Conservation (phyloP, 2,113 vertebrate genomes). For the Dipodomys stephensi region DNA sequence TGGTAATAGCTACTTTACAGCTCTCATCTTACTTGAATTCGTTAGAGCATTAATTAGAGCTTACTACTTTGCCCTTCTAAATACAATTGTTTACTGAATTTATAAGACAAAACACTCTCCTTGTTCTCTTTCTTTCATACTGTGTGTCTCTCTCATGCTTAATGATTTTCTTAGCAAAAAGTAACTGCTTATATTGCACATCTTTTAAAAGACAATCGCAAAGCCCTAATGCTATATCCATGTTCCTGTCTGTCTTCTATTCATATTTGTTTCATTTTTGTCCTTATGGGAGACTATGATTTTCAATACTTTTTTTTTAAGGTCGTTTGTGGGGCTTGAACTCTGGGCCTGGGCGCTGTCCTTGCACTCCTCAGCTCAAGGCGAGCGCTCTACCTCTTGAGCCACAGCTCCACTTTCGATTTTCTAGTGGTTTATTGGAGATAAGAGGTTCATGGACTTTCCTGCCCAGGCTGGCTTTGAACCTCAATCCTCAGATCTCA, state of each 20-base stretch:
- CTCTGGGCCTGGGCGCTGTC: no score
- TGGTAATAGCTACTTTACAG: not conserved
- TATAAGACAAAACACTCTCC: not conserved
- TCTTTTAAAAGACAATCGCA: conserved; percentile 23
- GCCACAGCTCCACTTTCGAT: no score
- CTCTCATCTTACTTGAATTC: conserved; percentile 2
- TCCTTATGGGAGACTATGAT: not conserved
- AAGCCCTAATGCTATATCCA: not conserved
- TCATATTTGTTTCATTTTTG: not conserved
- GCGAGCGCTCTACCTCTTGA: no score
- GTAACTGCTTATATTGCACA: not conserved
- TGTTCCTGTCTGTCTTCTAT: not conserved
- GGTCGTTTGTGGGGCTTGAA: no score
- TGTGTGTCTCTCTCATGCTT: not conserved
- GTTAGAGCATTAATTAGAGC: not conserved
- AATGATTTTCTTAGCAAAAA: not conserved
- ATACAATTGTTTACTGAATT: not conserved
- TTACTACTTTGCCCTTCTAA: not conserved
- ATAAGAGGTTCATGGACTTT: no score
- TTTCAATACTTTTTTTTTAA: not conserved
- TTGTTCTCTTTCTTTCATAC: not conserved
- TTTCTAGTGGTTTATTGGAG: no score
- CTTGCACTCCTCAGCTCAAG: no score
- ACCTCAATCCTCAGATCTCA: no score
- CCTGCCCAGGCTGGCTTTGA: no score